Base-by-base conservation (phyloP, 2,797 vertebrate species). In the Kryptopterus vitreolus region DNA sequence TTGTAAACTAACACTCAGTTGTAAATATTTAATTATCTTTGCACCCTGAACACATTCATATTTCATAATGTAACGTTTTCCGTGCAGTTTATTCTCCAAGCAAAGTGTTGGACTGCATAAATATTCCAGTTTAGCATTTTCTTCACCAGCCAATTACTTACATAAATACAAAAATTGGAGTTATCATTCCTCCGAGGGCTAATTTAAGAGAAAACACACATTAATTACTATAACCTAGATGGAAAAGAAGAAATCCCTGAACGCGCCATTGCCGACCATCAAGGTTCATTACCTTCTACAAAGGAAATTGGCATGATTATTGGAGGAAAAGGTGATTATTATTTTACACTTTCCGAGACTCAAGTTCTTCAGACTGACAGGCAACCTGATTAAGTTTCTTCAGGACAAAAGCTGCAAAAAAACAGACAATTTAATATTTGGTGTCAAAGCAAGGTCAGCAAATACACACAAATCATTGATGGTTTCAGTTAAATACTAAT, bases 1-100 rank as follows among this genome's bases (percentile, higher is more conserved):
- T 91, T 91, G 90, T 92, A 89, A 91, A 93, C 92, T 87, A 92
- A 94, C 93, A 93, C 88, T 87, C 87, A 88, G 89, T 88, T 91
- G 91, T 94, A 93, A 94, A 95, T 94, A 95, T 95, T 94, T 94
- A 93, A 95, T 90, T 84, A 91, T 92, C 88, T 91, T 91, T 89
- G 90, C 93, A 93, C 92, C 92, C 92, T 89, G 91, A 89, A 90
- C 92, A 89, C 94, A 94, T 95, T 92, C 89, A 95, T 94, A 94
- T 95, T 95, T 95, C 90, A 95, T 94, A 88, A 89, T 88, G 84
- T 73, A 78, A 78, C 65, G n/a, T 93, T 94, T 88, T 86, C 92
- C 90, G 84, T 86, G 89, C 92, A 91, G 91, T 93, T 95, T 93
- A 94, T 91, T 94, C 92, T 94, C 92, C 92, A 92, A 94, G 93